phyloP scores from a whole-genome alignment of 2,888 invertebrate species.

The Oscheius sp. region DNA sequence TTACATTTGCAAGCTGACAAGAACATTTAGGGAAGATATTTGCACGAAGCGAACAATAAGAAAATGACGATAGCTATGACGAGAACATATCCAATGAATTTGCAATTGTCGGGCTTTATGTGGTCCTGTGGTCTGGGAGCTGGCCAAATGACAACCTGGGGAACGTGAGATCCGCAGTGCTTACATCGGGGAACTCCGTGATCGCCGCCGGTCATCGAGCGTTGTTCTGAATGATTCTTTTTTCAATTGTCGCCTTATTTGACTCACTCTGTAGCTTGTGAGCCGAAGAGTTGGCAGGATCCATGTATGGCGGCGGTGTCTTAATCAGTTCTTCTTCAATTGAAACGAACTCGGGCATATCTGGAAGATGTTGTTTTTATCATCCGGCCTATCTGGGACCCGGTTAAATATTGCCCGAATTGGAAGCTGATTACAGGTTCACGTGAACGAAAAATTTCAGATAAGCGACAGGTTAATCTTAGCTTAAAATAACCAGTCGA shows the following conservation, averaged over 20 bases:
- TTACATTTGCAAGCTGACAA: background rate
- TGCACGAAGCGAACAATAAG: slow-evolving; percentile 59
- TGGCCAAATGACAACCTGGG: slow-evolving; percentile 52
- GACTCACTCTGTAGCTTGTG: slow-evolving; percentile 42
- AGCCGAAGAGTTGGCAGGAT: slow-evolving; percentile 49
- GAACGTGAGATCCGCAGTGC: slow-evolving; percentile 19
- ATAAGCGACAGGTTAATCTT: too few relatives aligned
- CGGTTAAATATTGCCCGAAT: background rate
- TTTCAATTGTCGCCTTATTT: too few relatives aligned
- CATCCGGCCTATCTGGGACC: background rate
- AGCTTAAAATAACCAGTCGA: background rate
- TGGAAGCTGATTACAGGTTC: background rate
- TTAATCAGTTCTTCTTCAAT: slow-evolving; percentile 35
- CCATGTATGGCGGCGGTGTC: slow-evolving; percentile 58
- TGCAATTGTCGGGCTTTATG: slow-evolving; percentile 55
- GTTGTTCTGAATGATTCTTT: slow-evolving; percentile 6
- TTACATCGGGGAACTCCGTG: background rate
- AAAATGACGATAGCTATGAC: slow-evolving; percentile 60
- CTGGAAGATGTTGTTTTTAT: background rate
- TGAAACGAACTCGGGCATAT: slow-evolving; percentile 31
- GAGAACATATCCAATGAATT: slow-evolving; percentile 60
- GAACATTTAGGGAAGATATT: slow-evolving; percentile 54
- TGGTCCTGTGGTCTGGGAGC: slow-evolving; percentile 57
- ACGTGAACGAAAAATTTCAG: background rate
- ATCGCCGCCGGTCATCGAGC: slow-evolving; percentile 11